Base-by-base conservation (phyloP, 35 echinoderm and acorn worm species). In the Apostichopus parvimensis region DNA sequence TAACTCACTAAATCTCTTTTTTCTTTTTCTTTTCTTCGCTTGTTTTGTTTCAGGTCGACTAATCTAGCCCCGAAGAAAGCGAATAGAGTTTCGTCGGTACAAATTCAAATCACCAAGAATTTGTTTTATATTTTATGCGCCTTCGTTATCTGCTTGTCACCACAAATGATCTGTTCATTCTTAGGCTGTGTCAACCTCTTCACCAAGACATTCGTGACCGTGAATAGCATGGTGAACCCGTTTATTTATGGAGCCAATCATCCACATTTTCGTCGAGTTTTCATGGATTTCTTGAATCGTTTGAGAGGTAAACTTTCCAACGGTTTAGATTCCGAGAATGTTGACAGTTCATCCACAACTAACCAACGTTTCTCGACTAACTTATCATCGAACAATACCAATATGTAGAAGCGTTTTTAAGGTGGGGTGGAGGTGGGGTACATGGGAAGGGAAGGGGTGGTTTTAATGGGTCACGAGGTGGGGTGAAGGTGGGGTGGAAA, bases 121-220 rank as follows among this genome's bases (percentile, higher is more conserved):
- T 56, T 87, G 53, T 87, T 87, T 45, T 87, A 87, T 56, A 87
- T 87, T 26, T 26, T 87, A 10, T 87, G 83, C 18, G 83, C 83
- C 8, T 87, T 87, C 57, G 83, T 87, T 0, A 22, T 87, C 83
- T 87, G 83, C 22, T 56, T 87, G 14, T 87, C 57, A 54, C 83
- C 83, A 12, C 83, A 87, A 26, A 12, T 61, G 83, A 62, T 87
- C 56, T 87, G 83, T 56, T 87, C 83, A 13, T 20, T 87, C 9
- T 4, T 87, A 0, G 83, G 83, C 3, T 87, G 83, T 26, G 83
- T 87, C 22, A 87, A 87, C 83, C 59, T 87, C 25, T 87, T 17
- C 83, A 87, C 83, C 57, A 87, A 87, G n/a, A 87, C 83, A 17
- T n/a, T 87, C 55, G 83, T 87, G 15, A 56, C 57, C 54, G 12